phyloP scores from a whole-genome alignment of 2,888 invertebrate genomes.

The Tipula unca region DNA sequence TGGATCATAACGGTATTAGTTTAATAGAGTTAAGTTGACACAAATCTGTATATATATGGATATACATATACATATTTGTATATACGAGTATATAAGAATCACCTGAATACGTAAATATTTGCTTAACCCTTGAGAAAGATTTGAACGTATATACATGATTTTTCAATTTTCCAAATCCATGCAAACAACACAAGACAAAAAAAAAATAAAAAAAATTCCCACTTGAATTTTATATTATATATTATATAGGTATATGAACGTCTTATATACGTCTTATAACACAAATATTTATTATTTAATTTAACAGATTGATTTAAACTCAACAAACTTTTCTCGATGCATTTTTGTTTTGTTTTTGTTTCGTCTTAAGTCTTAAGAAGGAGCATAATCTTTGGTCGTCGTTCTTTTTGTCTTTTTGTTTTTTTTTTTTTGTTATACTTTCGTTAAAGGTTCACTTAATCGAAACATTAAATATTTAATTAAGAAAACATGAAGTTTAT shows the following conservation, averaged over 20 bases:
- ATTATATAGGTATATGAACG: too few species aligned
- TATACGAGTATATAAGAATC: background rate
- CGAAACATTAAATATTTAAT: constrained; percentile 14
- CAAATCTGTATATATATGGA: background rate
- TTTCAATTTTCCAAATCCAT: constrained; percentile 14
- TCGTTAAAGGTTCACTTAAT: constrained; percentile 8
- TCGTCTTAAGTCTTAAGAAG: background rate
- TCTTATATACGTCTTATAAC: background rate
- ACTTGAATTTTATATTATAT: background rate
- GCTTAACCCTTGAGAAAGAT: background rate
- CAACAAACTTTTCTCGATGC: background rate
- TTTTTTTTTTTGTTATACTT: background rate
- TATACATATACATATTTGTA: background rate
- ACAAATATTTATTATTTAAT: background rate
- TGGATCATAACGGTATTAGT: background rate
- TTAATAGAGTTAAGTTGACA: background rate
- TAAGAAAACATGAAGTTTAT: constrained; percentile 14
- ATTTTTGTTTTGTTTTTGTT: background rate
- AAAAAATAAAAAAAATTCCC: background rate
- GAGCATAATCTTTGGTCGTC: background rate
- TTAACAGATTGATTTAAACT: constrained; percentile 8
- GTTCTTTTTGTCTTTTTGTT: background rate
- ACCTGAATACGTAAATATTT: background rate
- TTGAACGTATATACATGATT: background rate
- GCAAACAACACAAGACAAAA: background rate